phyloP scores from a whole-genome alignment of 2,113 vertebrate species.

The Cyprinodon variegatus region DNA sequence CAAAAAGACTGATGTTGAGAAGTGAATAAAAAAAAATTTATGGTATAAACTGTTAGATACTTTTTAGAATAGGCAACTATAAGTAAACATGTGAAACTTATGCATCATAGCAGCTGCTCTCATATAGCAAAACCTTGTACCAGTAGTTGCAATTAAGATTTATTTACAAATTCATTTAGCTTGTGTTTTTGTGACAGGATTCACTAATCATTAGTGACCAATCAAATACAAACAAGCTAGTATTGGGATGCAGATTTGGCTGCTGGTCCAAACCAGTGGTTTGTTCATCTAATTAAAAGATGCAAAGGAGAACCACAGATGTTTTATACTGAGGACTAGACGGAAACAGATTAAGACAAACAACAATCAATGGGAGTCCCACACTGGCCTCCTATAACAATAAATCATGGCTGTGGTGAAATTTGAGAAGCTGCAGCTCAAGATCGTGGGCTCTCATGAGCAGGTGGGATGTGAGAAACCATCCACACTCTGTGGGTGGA shows the following conservation, averaged over 20 bases:
- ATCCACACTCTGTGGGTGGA: slow-evolving; percentile 80
- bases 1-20: too few relatives aligned
- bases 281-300: not conserved
- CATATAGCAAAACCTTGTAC: not conserved
- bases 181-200: too few relatives aligned
- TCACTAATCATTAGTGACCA: too few relatives aligned
- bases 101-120: not conserved
- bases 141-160: not conserved
- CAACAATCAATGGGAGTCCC: slow-evolving; percentile 18
- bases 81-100: not conserved
- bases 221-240: not conserved
- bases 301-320: not conserved
- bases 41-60: too few relatives aligned
- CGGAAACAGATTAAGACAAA: slow-evolving; percentile 15
- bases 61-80: not conserved
- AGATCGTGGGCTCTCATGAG: slow-evolving; percentile 74
- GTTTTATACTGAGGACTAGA: not conserved
- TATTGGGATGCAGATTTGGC: not conserved
- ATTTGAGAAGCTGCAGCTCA: slow-evolving; percentile 61
- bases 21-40: too few relatives aligned
- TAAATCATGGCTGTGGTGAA: slow-evolving; percentile 56
- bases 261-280: not conserved
- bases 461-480: slow-evolving; percentile 82
- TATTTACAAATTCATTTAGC: not conserved
- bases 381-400: slow-evolving; percentile 23